Percentiles rank a stretch among this genome's conserved stretches.
Conservation (phyloP, 37 sponge, comb jelly and placozoan genomes). For the Cliona cf. orientalis region DNA sequence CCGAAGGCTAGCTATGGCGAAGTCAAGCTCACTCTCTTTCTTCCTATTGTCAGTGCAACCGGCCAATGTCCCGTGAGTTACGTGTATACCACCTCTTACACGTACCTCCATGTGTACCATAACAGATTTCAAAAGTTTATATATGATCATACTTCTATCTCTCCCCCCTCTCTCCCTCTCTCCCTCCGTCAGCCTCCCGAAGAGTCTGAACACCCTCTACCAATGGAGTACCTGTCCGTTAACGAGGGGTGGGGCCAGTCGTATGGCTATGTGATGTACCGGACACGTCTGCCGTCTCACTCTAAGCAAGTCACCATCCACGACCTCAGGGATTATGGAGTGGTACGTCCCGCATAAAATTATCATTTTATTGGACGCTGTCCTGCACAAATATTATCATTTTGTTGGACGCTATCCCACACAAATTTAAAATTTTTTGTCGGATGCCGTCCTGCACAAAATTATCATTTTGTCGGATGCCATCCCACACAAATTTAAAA, state of each 20-base stretch:
- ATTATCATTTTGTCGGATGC: no score
- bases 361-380: neutral
- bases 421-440: no score
- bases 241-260: conserved; percentile 67
- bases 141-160: neutral
- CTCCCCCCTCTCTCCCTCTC: conserved; percentile 10
- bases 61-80: conserved; percentile 39
- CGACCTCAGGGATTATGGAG: conserved; percentile 71
- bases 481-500: no score
- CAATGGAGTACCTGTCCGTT: conserved; percentile 85
- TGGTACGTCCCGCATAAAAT: conserved; percentile 76
- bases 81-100: neutral
- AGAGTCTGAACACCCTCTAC: conserved; percentile 13
- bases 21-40: conserved; percentile 32
- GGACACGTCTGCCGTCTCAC: conserved; percentile 36
- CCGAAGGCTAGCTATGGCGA: conserved; percentile 30
- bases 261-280: conserved; percentile 86
- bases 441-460: no score
- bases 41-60: conserved; percentile 6
- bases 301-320: conserved; percentile 29
- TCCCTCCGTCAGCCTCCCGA: conserved; percentile 41
- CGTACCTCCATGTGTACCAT: no score
- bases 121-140: neutral
- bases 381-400: neutral
- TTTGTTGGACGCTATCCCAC: no score